Conservation (phyloP, 2,113 vertebrate species). For the Dicentrarchus labrax region DNA sequence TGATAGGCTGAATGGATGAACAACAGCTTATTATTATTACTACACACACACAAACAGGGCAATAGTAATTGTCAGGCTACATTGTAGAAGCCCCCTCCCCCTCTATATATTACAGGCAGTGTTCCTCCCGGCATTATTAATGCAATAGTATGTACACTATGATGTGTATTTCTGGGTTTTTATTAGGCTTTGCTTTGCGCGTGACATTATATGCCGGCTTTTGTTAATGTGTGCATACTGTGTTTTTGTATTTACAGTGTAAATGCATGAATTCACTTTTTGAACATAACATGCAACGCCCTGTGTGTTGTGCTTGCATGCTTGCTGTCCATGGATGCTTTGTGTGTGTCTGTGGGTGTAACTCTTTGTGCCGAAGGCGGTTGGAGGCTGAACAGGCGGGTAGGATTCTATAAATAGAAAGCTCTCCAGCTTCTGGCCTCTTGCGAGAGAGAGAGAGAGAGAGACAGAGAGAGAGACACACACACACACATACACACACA, state of each 20-base stretch:
- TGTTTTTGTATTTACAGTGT: constrained; percentile 4
- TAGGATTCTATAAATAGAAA: constrained; percentile 75
- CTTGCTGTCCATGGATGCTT: constrained; percentile 47
- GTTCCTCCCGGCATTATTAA: constrained; percentile 68
- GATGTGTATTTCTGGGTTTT: constrained; percentile 14
- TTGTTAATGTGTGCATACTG: background rate
- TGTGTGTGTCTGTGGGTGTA: constrained; percentile 68
- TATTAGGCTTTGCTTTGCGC: background rate
- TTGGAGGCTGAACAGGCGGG: constrained; percentile 60
- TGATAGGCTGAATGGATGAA: background rate
- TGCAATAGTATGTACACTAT: constrained; percentile 25
- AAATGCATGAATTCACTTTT: constrained; percentile 17
- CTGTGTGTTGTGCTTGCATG: constrained; percentile 49
- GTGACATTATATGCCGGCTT: constrained; percentile 17
- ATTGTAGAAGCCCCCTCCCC: constrained; percentile 32
- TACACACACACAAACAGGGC: background rate
- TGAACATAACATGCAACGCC: constrained; percentile 8
- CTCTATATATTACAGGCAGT: constrained; percentile 30
- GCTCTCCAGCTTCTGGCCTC: constrained; percentile 60
- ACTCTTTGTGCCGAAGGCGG: constrained; percentile 64
- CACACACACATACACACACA: constrained; percentile 5
- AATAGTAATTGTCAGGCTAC: constrained; percentile 1
- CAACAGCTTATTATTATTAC: background rate
- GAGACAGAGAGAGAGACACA: constrained; percentile 29
- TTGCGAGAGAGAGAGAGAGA: constrained; percentile 41